A percentile compares a stretch with the other conserved stretches of the same genome.
Conservation (phyloP, 2,888 invertebrate genomes). For the Tridacna crocea region DNA sequence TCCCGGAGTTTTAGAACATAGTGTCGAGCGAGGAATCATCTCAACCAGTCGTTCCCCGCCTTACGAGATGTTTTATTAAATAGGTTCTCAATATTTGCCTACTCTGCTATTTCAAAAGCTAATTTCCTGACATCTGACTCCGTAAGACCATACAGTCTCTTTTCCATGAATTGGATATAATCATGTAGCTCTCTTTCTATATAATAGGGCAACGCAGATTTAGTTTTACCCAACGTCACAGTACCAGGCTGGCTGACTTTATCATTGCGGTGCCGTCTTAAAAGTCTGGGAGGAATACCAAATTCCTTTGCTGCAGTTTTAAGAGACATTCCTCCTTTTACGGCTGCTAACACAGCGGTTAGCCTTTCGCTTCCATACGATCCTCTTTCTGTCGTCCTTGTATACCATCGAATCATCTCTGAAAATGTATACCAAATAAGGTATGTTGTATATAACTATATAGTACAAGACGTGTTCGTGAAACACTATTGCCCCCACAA, state of each 20-base stretch:
- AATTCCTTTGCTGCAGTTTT: conserved; percentile 8
- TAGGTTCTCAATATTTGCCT: conserved; percentile 9
- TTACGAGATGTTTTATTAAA: too few relatives aligned
- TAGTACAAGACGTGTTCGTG: too few relatives aligned
- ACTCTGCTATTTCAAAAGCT: conserved; percentile 20
- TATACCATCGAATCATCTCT: conserved; percentile 13
- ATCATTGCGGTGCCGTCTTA: conserved; percentile 7
- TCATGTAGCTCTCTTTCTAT: conserved; percentile 12
- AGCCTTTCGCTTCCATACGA: conserved; percentile 11
- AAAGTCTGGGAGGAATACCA: conserved; percentile 5
- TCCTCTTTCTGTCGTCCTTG: not conserved
- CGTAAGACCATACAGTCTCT: conserved; percentile 23
- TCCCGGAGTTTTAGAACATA: too few relatives aligned
- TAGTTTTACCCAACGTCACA: too few relatives aligned
- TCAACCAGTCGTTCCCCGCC: too few relatives aligned
- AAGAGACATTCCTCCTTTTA: conserved; percentile 17
- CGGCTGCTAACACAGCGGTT: not conserved
- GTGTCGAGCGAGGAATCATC: too few relatives aligned
- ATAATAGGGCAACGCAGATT: conserved; percentile 6
- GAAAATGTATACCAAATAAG: too few relatives aligned
- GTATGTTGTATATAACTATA: too few relatives aligned
- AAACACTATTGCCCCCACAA: too few relatives aligned
- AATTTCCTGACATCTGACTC: too few relatives aligned
- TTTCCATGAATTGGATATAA: conserved; percentile 14
- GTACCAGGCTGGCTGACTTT: conserved; percentile 24